Evolutionary conservation across 2,113 vertebrate species (phyloP).

Genomic region (Gambusia affinis): DNA sequence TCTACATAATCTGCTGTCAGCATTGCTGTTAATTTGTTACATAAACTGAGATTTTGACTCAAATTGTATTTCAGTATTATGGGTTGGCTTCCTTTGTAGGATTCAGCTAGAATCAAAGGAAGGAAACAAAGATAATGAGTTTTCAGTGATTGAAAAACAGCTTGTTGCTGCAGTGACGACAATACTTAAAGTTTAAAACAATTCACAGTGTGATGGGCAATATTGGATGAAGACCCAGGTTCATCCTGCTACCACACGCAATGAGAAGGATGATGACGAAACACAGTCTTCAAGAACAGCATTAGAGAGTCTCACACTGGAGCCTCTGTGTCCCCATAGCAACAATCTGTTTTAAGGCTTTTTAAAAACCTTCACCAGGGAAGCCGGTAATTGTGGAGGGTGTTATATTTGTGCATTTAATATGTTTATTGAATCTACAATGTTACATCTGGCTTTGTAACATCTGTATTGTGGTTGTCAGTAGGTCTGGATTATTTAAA

Average conservation of each 20-base stretch:
- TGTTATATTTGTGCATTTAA: background rate
- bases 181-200: no score
- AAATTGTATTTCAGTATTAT: no score
- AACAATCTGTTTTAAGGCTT: background rate
- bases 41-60: no score
- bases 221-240: background rate
- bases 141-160: no score
- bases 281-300: background rate
- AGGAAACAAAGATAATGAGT: no score
- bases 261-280: background rate
- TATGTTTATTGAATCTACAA: background rate
- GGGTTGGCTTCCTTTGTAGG: no score
- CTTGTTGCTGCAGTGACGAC: no score
- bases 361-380: background rate
- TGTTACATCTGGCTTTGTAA: background rate
- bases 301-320: background rate
- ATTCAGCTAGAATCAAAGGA: no score
- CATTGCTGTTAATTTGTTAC: no score
- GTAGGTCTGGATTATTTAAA: background rate
- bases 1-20: no score
- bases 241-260: background rate
- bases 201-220: background rate
- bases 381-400: background rate
- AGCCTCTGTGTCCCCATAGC: background rate
- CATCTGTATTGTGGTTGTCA: background rate